These are phyloP conservation scores for Caenorhabditis sp. DNA, from an alignment of 2,888 invertebrate genomes.

Conservation along the genomic window DNA sequence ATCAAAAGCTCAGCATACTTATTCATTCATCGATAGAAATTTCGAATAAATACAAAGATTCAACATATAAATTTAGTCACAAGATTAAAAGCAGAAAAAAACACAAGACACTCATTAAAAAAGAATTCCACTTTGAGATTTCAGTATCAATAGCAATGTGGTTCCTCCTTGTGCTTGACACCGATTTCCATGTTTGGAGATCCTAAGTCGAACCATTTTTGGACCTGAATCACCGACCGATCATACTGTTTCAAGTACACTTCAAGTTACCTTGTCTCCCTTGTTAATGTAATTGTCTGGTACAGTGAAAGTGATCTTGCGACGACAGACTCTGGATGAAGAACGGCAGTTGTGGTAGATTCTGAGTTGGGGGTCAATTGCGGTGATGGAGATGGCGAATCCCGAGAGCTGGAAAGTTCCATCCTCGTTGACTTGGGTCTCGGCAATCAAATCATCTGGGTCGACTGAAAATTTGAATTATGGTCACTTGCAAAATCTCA, in stretches of 20 bases:
- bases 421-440: constrained; percentile 32
- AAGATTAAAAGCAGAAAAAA: neutral
- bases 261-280: constrained; percentile 61
- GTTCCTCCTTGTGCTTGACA: constrained; percentile 64
- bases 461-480: constrained; percentile 55
- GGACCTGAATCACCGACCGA: constrained; percentile 50
- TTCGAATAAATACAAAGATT: too few relatives aligned
- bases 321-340: constrained; percentile 59
- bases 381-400: constrained; percentile 55
- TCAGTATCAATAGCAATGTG: constrained; percentile 48
- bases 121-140: neutral
- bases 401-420: constrained; percentile 57
- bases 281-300: constrained; percentile 71
- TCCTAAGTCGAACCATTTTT: constrained; percentile 72
- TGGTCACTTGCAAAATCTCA: too few relatives aligned
- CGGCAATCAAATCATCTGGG: constrained; percentile 68
- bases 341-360: constrained; percentile 69
- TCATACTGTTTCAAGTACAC: neutral
- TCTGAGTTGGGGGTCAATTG: constrained; percentile 69
- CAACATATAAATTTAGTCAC: too few relatives aligned
- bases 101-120: neutral
- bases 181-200: constrained; percentile 72
- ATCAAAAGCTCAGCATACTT: too few relatives aligned
- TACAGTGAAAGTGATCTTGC: constrained; percentile 71
- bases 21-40: too few relatives aligned